Evolutionary conservation across 1,140 invertebrate species (phyloP), one percentile per base, ranked within the genome.

Genomic region (Dufourea novaeangliae): DNA sequence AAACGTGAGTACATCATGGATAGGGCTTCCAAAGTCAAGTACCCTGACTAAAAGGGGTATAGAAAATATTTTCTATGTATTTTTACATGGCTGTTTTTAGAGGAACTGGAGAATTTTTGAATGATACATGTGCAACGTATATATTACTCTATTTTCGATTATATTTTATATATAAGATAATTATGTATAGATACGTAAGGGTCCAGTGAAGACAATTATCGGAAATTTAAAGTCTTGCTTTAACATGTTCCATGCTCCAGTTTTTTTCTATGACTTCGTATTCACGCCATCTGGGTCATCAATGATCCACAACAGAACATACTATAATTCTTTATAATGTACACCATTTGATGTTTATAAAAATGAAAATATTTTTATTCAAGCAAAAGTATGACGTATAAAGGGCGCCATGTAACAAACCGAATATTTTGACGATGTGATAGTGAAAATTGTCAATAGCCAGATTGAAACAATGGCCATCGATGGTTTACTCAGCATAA

Each of bases 31-130:
- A 81, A 78, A 75, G 41, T 78, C 25, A 71, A 57, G 32, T 68
- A 71, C 39, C 46, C 20, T 52, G 25, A 71, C 34, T 32, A 59
- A 52, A 73, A 78, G 56, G 37, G 34, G 7, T 56, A 56, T 25
- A 54, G 5, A 37, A 54, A 71, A 63, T 83, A 83, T 86, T 86
- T 86, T 86, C 80, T 86, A 86, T 41, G 50, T 59, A 54, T 78
- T 64, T 85, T 81, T 85, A 84, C 79, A 84, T 44, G 22, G 44
- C 44, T 68, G 59, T 78, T 73, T 67, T 61, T 78, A 25, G 20
- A 52, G 4, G 27, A 78, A 80, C 32, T 20, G 11, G 17, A 27
- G 59, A 41, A 75, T 37, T 77, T 76, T 63, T 80, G 37, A 66
- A 59, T 22, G 25, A 32, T 77, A 32, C 52, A 66, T 50, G 62